Base-by-base conservation (phyloP, 2,113 vertebrate genomes). In the Xiphophorus couchianus region DNA sequence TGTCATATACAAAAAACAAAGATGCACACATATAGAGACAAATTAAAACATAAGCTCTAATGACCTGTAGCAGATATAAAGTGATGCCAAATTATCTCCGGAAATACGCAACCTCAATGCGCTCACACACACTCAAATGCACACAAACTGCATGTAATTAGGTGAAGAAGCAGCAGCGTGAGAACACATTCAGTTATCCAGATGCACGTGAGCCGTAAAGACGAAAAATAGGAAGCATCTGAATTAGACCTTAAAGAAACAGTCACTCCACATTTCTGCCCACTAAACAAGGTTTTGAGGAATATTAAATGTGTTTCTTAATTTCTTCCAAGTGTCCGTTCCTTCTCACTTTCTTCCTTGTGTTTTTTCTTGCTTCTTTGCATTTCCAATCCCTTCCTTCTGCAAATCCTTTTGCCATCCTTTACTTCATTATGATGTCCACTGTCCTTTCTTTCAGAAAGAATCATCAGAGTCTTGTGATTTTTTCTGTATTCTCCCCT, bases 11-110 rank as follows among this genome's bases (percentile, higher is more conserved):
- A 22, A 60, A 78, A 60, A 44, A 51, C 17, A 69, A 19, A 69
- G 65, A 77, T 66, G 5, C 73, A 69, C 54, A 76, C 62, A 80
- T 37, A 77, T 66, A 74, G 69, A 86, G n/a, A 75, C 25, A 3
- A 27, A 71, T 44, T 39, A 1, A 11, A 67, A 48, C 72, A 79
- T 84, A 83, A 89, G 84, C 88, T 73, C 76, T 73, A 75, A 90
- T 93, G 90, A 91, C 92, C 92, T 90, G 92, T 76, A 76, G 87
- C 71, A 82, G 89, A 92, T 86, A 89, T 86, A 86, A 83, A 82
- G 80, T 77, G 83, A 87, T 78, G 83, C 84, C 84, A 85, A 91
- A 91, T 93, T 89, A 90, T 87, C 89, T 89, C 71, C 65, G 62
- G 82, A 83, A 85, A 85, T 77, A 77, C 78, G 61, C 67, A 58